These are phyloP conservation scores for Oryzias melastigma DNA, from an alignment of 2,113 vertebrate genomes.

Conservation along the genomic window DNA sequence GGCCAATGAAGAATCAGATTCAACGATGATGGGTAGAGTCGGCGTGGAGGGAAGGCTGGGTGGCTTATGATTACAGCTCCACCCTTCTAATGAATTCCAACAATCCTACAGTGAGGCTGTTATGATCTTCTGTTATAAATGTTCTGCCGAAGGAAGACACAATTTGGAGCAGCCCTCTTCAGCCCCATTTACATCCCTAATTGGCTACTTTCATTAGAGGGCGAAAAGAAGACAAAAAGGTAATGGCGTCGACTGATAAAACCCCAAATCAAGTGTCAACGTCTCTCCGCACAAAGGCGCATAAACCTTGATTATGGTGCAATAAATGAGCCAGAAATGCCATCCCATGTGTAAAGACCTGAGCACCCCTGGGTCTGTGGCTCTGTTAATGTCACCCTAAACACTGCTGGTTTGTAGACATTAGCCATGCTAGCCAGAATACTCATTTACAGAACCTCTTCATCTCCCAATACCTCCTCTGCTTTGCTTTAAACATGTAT, in stretches of 20 bases:
- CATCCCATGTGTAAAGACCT: slow-evolving; percentile 74
- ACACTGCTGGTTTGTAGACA: slow-evolving; percentile 72
- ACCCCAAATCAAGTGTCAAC: slow-evolving; percentile 12
- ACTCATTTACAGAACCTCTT: slow-evolving; percentile 70
- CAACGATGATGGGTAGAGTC: slow-evolving; percentile 56
- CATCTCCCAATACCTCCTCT: slow-evolving; percentile 49
- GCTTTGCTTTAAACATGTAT: slow-evolving; percentile 69
- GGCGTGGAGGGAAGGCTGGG: slow-evolving; percentile 52
- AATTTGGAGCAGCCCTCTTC: slow-evolving; percentile 87
- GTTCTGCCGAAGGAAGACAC: slow-evolving; percentile 94
- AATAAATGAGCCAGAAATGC: slow-evolving; percentile 78
- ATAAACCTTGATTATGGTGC: slow-evolving; percentile 77
- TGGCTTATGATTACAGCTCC: slow-evolving; percentile 68
- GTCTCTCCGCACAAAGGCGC: slow-evolving; percentile 63
- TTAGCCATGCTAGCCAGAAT: slow-evolving; percentile 73
- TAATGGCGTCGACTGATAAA: slow-evolving; percentile 36
- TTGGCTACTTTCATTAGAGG: slow-evolving; percentile 87
- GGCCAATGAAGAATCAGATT: slow-evolving; percentile 75
- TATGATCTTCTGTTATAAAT: slow-evolving; percentile 89
- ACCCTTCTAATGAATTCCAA: slow-evolving; percentile 76
- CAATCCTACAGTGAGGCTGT: slow-evolving; percentile 83
- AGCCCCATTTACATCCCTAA: slow-evolving; percentile 92
- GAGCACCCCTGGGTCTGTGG: slow-evolving; percentile 79
- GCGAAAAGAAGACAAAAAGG: slow-evolving; percentile 56
- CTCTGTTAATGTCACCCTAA: slow-evolving; percentile 70